Conservation (phyloP, 2,888 invertebrate genomes). For the Cacoxenus indagator region DNA sequence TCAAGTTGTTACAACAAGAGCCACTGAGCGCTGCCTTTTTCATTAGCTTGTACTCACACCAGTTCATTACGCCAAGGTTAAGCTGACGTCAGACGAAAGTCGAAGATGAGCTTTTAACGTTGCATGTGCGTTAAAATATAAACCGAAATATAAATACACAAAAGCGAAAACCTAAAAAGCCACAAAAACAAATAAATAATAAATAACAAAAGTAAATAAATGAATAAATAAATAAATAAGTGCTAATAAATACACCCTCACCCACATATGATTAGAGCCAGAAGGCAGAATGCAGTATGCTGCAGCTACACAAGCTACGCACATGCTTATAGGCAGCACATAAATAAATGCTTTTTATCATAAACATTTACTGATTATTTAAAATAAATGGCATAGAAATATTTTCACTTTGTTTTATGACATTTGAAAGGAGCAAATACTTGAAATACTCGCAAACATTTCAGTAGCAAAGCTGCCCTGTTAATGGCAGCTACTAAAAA, state of each 20-base stretch:
- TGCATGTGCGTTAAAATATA: background rate
- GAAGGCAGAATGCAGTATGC: background rate
- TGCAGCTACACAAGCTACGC: background rate
- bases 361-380: constrained; percentile 3
- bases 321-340: background rate
- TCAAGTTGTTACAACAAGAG: background rate
- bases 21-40: background rate
- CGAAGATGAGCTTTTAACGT: background rate
- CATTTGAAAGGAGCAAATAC: background rate
- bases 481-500: too few relatives aligned
- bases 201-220: constrained; percentile 16
- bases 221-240: constrained; percentile 3
- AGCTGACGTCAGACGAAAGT: background rate
- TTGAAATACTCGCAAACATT: background rate
- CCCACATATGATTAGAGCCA: background rate
- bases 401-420: constrained; percentile 1
- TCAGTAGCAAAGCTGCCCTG: background rate
- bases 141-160: background rate
- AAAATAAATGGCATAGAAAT: constrained; percentile 3
- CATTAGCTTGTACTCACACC: background rate
- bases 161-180: constrained; percentile 6
- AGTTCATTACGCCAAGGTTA: background rate
- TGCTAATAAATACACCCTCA: background rate
- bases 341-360: background rate
- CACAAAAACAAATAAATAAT: constrained; percentile 22